Base-by-base conservation (phyloP, 1,140 invertebrate species). In the Aphis gossypii region DNA sequence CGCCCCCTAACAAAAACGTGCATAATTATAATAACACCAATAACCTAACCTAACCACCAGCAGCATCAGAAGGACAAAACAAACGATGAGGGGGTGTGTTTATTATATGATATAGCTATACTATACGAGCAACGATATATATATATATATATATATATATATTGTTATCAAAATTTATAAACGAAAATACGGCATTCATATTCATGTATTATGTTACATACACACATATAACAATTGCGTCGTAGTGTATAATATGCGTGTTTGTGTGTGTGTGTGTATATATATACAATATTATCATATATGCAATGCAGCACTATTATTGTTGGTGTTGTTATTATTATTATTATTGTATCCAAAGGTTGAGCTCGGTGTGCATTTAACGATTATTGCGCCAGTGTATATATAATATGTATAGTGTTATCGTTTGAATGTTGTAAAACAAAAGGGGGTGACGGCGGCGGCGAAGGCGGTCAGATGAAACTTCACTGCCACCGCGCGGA, bases 391-490 rank as follows among this genome's bases (percentile, higher is more conserved):
- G 3, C 30, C 14, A n/a, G 60, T 4, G 11, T 68, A 68, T 18
- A n/a, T 18, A 68, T 68, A 68, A 68, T 68, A n/a, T n/a, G 30
- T 68, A 68, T n/a, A 68, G 60, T 8, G 46, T 88, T 88, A 88
- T 88, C 86, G 87, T 89, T 51, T 38, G 87, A 38, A 56, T 35
- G 35, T 89, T 89, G 88, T 89, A 56, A 89, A 89, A 89, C 88
- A 89, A 89, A 56, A 54, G 48, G n/a, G 48, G 88, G 20, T 21
- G 87, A 20, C n/a, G 87, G 41, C 2, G 14, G 21, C 7, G 87
- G n/a, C 87, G 60, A 76, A 76, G 87, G 87, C 46, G 86, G 86
- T 46, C 84, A 87, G 44, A 83, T 30, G 83, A 84, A 41, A 51
- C 46, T 51, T 30, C 11, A 14, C 84, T 18, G 35, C 82, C 30